Evolutionary conservation across 2,113 vertebrate genomes (phyloP).

Genomic region (Tor tambroides): DNA sequence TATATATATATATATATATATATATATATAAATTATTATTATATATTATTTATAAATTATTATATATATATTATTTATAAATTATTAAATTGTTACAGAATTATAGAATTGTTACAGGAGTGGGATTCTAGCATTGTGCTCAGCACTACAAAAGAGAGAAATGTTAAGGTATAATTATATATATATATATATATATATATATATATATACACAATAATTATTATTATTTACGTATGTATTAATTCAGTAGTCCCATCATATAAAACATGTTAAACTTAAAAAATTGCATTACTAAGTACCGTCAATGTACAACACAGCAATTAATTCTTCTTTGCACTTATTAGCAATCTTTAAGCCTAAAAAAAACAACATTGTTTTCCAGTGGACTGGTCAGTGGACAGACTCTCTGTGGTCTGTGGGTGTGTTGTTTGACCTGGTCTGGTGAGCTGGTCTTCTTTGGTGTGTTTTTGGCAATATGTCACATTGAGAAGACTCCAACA

Average conservation of each 20-base stretch:
- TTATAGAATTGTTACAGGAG: too few relatives aligned
- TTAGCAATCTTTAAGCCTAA: not conserved
- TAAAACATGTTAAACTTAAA: not conserved
- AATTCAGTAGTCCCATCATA: not conserved
- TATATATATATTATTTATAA: too few relatives aligned
- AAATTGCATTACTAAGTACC: not conserved
- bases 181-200: too few relatives aligned
- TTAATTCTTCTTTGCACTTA: not conserved
- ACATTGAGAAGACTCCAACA: not conserved
- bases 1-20: too few relatives aligned
- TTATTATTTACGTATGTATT: not conserved
- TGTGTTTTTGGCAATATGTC: not conserved
- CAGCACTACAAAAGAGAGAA: too few relatives aligned
- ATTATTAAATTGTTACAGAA: too few relatives aligned
- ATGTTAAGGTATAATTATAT: too few relatives aligned
- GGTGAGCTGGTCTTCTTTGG: not conserved
- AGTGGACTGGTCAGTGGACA: too few relatives aligned
- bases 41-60: too few relatives aligned
- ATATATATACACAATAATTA: too few relatives aligned
- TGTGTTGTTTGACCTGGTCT: not conserved
- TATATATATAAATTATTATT: too few relatives aligned
- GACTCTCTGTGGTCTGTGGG: not conserved
- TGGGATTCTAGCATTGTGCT: too few relatives aligned
- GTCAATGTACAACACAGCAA: not conserved
- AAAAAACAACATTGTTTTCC: not conserved